Percentiles rank a stretch among this genome's conserved stretches.
These are phyloP conservation scores for Lemur catta DNA, from an alignment of 2,797 vertebrate genomes.

Conservation along the genomic window DNA sequence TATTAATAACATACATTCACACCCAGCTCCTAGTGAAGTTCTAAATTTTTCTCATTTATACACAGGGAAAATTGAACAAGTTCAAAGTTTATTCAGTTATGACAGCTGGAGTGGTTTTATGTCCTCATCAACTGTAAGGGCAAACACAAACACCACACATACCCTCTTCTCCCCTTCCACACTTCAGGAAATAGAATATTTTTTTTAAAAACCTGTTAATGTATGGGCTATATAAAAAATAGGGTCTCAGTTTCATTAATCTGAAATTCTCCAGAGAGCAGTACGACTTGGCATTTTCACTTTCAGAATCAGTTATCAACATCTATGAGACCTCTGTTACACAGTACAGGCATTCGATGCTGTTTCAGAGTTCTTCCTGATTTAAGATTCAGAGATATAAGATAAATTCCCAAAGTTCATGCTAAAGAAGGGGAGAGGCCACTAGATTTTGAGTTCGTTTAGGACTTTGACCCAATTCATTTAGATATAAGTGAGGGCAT, in stretches of 20 bases:
- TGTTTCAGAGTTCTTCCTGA: neutral
- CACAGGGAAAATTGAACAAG: neutral
- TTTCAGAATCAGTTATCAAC: neutral
- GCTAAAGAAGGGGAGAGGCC: neutral
- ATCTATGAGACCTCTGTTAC: neutral
- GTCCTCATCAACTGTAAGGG: neutral
- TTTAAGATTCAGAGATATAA: neutral
- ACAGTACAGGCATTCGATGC: neutral
- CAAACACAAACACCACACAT: neutral
- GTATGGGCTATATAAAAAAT: neutral
- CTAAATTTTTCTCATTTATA: neutral
- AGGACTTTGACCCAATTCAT: neutral
- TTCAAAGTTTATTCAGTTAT: neutral
- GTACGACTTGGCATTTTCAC: neutral
- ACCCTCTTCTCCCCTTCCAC: neutral
- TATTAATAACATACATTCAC: conserved; percentile 26
- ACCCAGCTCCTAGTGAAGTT: neutral
- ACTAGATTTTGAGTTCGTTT: neutral
- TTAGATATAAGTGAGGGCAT: neutral
- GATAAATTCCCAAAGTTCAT: neutral
- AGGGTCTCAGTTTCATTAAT: neutral
- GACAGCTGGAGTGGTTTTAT: neutral
- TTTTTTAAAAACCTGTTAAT: neutral
- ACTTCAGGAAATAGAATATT: neutral
- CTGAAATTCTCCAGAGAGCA: neutral